Conservation (phyloP, 2,888 invertebrate species). For the Eustalomyia histrio region DNA sequence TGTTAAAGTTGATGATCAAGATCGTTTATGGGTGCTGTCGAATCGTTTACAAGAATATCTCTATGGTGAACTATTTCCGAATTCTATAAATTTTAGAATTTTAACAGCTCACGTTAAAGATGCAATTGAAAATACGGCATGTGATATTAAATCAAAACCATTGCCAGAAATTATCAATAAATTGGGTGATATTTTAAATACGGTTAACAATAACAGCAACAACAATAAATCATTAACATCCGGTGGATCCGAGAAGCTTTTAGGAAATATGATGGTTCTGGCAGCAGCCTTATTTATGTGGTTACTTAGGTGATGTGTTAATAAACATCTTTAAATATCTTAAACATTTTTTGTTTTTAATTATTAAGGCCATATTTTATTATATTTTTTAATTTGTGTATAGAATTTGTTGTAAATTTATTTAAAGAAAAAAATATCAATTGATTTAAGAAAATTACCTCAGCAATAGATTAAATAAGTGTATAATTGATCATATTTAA, state of each 20-base stretch:
- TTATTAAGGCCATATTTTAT: constrained; percentile 31
- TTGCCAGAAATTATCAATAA: constrained; percentile 82
- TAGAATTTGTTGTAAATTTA: constrained; percentile 31
- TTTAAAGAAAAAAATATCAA: neutral
- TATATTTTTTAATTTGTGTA: constrained; percentile 28
- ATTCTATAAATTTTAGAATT: constrained; percentile 86
- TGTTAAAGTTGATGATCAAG: constrained; percentile 86
- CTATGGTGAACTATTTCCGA: constrained; percentile 83
- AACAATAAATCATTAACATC: constrained; percentile 1
- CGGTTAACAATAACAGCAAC: constrained; percentile 68
- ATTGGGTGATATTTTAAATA: constrained; percentile 80
- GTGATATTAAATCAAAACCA: constrained; percentile 83
- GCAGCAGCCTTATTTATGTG: neutral
- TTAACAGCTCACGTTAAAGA: constrained; percentile 85
- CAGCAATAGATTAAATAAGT: constrained; percentile 34
- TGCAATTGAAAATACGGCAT: constrained; percentile 86
- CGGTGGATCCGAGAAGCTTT: constrained; percentile 9
- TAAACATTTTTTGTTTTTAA: constrained; percentile 5
- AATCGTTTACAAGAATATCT: constrained; percentile 87
- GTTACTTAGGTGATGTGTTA: constrained; percentile 24
- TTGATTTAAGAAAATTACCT: constrained; percentile 35
- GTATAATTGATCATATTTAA: constrained; percentile 23
- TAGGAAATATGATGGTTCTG: constrained; percentile 1
- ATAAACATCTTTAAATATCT: neutral
- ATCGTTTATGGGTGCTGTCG: constrained; percentile 87